Percentiles rank a stretch among this genome's conserved stretches.
These are phyloP conservation scores for Apamea crenata DNA, from an alignment of 2,888 invertebrate genomes.

Conservation along the genomic window DNA sequence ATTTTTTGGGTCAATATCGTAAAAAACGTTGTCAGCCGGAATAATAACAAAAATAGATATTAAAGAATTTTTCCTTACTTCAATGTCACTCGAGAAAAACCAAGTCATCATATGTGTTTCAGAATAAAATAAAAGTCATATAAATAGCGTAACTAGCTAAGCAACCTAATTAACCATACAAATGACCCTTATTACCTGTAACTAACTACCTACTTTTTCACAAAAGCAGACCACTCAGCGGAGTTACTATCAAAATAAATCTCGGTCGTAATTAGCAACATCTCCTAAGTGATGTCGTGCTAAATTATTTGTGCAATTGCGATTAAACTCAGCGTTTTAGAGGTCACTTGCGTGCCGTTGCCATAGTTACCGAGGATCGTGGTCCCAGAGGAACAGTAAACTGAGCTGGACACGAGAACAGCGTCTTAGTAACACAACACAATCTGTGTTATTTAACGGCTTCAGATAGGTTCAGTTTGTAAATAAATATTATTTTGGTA, in stretches of 20 bases:
- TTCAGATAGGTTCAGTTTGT: conserved; percentile 46
- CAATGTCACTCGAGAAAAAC: conserved; percentile 3
- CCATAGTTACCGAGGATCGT: conserved; percentile 68
- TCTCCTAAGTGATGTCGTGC: conserved; percentile 64
- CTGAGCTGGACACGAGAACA: conserved; percentile 68
- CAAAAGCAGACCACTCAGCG: conserved; percentile 24
- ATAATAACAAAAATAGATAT: not conserved
- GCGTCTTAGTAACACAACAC: conserved; percentile 59
- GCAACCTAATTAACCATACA: conserved; percentile 14
- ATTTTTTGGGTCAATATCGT: not conserved
- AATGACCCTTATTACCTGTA: conserved; percentile 16
- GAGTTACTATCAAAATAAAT: conserved; percentile 52
- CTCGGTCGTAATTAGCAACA: conserved; percentile 61
- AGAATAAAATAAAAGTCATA: not conserved
- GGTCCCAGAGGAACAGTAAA: conserved; percentile 72
- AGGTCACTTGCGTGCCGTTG: conserved; percentile 74
- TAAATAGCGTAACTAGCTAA: conserved; percentile 5
- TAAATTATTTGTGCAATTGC: conserved; percentile 72
- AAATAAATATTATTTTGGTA: conserved; percentile 26
- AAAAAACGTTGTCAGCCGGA: not conserved
- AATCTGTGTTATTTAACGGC: conserved; percentile 65
- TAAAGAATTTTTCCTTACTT: not conserved
- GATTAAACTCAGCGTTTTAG: conserved; percentile 71
- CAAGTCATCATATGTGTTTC: not conserved
- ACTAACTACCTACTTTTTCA: conserved; percentile 24